These are phyloP conservation scores for Hesperophylax magnus DNA, from an alignment of 1,140 invertebrate genomes.

Conservation along the genomic window DNA sequence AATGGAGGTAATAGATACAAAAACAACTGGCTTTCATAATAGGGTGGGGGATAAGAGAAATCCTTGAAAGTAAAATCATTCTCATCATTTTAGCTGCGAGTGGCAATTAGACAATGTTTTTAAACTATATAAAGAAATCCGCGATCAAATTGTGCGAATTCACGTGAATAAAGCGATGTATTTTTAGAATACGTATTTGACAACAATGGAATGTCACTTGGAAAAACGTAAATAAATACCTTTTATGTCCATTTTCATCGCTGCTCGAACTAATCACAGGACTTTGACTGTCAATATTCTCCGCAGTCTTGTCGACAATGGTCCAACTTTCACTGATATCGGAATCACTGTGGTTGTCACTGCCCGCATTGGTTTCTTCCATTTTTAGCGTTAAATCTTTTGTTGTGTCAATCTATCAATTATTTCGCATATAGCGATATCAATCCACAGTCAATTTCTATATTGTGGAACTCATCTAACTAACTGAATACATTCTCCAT, in stretches of 20 bases:
- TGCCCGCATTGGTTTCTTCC: constrained; percentile 18
- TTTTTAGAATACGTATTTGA: no score
- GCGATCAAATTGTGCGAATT: no score
- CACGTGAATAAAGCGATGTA: no score
- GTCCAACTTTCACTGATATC: constrained; percentile 53
- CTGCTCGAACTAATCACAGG: constrained; percentile 5
- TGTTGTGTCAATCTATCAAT: neutral
- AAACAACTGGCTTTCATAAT: no score
- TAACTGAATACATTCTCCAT: neutral
- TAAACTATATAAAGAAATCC: no score
- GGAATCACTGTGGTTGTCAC: constrained; percentile 44
- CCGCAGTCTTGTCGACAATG: constrained; percentile 33
- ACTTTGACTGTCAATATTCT: constrained; percentile 1
- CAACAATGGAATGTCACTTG: no score
- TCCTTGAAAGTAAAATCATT: no score
- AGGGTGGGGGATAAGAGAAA: no score
- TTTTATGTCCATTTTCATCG: constrained; percentile 6
- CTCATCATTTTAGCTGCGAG: no score
- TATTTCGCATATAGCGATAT: neutral
- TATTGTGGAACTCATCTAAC: neutral
- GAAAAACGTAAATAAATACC: constrained; percentile 2
- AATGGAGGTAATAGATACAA: no score
- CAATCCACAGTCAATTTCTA: neutral
- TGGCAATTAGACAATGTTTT: no score
- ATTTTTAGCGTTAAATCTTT: constrained; percentile 23